phyloP scores from a whole-genome alignment of 2,888 invertebrate species.

The Drosophila ochracea region DNA sequence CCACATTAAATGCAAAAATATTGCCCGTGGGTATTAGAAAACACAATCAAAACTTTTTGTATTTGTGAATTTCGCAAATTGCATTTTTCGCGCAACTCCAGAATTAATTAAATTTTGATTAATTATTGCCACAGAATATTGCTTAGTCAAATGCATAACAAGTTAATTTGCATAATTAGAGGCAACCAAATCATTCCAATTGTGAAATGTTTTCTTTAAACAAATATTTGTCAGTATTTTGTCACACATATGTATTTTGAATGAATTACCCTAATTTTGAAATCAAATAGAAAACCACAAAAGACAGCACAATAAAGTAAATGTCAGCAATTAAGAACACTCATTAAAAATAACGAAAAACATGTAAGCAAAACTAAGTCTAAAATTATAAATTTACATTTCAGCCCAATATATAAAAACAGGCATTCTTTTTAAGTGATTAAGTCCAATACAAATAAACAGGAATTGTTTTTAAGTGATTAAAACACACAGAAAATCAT shows the following conservation, averaged over 20 bases:
- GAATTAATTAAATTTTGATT: conserved; percentile 21
- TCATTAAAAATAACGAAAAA: conserved; percentile 2
- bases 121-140: conserved; percentile 42
- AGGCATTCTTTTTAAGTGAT: conserved; percentile 22
- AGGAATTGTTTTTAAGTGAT: conserved; percentile 23
- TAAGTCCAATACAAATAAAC: conserved; percentile 13
- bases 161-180: conserved; percentile 33
- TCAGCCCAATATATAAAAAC: conserved; percentile 8
- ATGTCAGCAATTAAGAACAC: conserved; percentile 8
- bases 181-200: conserved; percentile 21
- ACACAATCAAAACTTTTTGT: conserved; percentile 32
- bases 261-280: conserved; percentile 39
- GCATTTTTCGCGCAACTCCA: conserved; percentile 9
- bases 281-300: not conserved
- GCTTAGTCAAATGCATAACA: conserved; percentile 25
- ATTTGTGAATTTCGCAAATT: conserved; percentile 12
- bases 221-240: conserved; percentile 1
- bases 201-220: not conserved
- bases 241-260: not conserved
- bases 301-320: conserved; percentile 6
- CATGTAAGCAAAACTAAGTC: conserved; percentile 14
- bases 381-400: conserved; percentile 15
- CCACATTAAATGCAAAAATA: conserved; percentile 19
- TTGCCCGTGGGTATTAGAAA: conserved; percentile 14
- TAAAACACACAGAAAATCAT: conserved; percentile 35